phyloP scores from a whole-genome alignment of 1,140 invertebrate genomes.

The Littorina saxatilis region DNA sequence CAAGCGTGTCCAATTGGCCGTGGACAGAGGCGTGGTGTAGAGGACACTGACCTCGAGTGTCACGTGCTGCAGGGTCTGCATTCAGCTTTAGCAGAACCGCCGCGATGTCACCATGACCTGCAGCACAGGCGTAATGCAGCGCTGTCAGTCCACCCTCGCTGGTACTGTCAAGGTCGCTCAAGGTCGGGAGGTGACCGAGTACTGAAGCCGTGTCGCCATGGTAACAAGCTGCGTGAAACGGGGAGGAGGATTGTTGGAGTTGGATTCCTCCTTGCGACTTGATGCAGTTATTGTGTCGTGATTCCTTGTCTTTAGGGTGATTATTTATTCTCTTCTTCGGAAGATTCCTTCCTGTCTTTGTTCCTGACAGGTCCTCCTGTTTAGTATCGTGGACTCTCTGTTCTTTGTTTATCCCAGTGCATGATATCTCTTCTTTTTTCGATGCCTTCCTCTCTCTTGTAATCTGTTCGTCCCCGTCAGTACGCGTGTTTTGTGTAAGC shows the following conservation, averaged over 20 bases:
- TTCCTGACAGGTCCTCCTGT: too few species aligned
- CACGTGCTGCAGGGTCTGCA: background rate
- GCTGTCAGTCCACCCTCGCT: background rate
- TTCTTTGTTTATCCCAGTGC: too few species aligned
- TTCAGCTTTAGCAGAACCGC: background rate
- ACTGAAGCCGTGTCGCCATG: background rate
- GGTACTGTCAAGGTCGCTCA: background rate
- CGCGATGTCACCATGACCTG: background rate
- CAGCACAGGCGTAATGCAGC: constrained; percentile 21
- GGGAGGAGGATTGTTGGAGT: background rate
- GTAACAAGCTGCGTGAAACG: constrained; percentile 6
- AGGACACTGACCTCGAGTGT: background rate
- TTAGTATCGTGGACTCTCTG: too few species aligned
- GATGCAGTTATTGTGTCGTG: too few species aligned
- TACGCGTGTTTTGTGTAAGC: too few species aligned
- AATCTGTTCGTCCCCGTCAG: too few species aligned
- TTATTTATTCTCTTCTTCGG: too few species aligned
- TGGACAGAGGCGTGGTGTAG: background rate
- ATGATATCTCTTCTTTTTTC: too few species aligned
- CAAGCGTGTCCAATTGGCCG: background rate
- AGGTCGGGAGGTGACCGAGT: background rate
- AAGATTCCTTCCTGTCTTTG: too few species aligned
- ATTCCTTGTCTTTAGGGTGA: too few species aligned
- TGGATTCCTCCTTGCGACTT: background rate
- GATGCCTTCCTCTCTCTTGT: too few species aligned